A percentile compares a stretch with the other conserved stretches of the same genome.
Evolutionary conservation across 2,113 vertebrate species (phyloP).

Genomic region (Cyanoramphus novaezelandiae): DNA sequence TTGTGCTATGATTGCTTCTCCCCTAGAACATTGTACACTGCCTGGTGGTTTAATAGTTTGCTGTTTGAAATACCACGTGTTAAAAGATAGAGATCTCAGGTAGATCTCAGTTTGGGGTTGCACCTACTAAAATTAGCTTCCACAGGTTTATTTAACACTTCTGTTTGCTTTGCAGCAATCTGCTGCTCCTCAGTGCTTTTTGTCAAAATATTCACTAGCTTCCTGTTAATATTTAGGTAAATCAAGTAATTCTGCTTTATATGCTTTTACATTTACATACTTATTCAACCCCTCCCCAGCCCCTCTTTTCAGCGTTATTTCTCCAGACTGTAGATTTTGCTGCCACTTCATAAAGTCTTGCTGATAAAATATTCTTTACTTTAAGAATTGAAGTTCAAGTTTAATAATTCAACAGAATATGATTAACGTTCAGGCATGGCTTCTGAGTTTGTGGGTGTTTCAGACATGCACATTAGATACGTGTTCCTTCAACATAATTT

Average conservation of each 20-base stretch:
- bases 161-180: not conserved
- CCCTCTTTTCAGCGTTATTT: not conserved
- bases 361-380: not conserved
- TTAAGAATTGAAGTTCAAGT: not conserved
- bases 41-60: not conserved
- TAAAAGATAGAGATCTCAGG: not conserved
- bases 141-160: not conserved
- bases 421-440: not conserved
- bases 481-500: not conserved
- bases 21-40: not conserved
- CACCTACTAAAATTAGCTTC: not conserved
- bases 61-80: not conserved
- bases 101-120: no score
- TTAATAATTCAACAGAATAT: not conserved
- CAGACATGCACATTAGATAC: not conserved
- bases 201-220: not conserved
- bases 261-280: not conserved
- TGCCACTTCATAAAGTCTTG: not conserved
- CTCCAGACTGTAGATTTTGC: not conserved
- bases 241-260: not conserved
- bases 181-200: not conserved
- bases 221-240: not conserved
- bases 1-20: not conserved
- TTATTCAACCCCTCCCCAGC: not conserved
- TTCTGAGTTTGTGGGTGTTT: not conserved